Conservation (phyloP, 2,888 invertebrate genomes). For the Himalopsyche anomala region DNA sequence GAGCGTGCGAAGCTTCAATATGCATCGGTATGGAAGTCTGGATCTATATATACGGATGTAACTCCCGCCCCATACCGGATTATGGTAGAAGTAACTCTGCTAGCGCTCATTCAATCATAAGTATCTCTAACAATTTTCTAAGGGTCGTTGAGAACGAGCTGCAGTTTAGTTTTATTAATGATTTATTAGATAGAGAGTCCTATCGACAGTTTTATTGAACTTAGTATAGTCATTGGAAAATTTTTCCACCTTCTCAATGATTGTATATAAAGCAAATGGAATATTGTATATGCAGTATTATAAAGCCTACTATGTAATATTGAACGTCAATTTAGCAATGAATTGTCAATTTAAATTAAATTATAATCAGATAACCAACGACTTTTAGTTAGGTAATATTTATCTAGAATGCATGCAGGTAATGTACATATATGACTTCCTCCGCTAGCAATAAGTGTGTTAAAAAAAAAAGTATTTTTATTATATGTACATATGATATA, state of each 20-base stretch:
- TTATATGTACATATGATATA: too few relatives aligned
- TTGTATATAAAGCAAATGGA: background rate
- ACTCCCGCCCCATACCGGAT: background rate
- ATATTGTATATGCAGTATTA: too few relatives aligned
- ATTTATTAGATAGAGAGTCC: too few relatives aligned
- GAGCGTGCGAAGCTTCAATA: background rate
- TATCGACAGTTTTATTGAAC: background rate
- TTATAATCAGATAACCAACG: too few relatives aligned
- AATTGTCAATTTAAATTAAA: too few relatives aligned
- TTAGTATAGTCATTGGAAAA: background rate
- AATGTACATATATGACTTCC: too few relatives aligned
- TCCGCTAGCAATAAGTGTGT: too few relatives aligned
- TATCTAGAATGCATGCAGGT: too few relatives aligned
- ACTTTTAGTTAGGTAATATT: too few relatives aligned
- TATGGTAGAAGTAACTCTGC: background rate
- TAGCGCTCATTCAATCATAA: background rate
- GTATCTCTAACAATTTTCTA: background rate
- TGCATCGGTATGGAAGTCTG: background rate
- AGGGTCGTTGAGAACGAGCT: background rate
- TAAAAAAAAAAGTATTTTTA: too few relatives aligned
- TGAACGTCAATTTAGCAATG: too few relatives aligned
- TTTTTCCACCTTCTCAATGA: background rate
- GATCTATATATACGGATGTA: background rate
- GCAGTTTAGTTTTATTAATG: background rate
- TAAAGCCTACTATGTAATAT: too few relatives aligned